phyloP scores from a whole-genome alignment of 2,113 vertebrate species.

The Myiozetetes cayanensis region DNA sequence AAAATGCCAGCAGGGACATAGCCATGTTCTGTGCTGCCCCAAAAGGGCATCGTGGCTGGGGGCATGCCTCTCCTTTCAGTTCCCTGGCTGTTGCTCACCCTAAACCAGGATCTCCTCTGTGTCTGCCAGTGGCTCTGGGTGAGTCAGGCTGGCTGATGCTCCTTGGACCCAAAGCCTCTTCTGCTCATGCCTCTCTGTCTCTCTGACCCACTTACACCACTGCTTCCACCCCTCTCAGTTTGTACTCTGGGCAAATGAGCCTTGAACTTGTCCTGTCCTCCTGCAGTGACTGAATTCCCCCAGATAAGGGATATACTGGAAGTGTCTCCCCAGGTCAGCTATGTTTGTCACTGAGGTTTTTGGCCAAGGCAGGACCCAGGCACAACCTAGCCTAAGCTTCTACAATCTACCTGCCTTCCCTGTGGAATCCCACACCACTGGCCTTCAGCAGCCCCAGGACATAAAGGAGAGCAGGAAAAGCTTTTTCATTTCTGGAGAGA shows the following conservation, averaged over 20 bases:
- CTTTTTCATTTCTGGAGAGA: not conserved
- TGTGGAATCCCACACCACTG: not conserved
- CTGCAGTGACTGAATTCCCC: not conserved
- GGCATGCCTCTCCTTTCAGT: not conserved
- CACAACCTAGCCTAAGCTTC: not conserved
- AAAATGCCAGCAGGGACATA: not conserved
- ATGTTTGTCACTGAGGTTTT: not conserved
- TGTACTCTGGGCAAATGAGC: not conserved
- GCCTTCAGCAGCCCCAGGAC: not conserved
- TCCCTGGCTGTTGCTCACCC: not conserved
- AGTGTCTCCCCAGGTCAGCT: not conserved
- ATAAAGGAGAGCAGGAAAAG: not conserved
- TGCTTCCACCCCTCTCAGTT: not conserved
- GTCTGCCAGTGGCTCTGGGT: not conserved
- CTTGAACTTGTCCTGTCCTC: not conserved
- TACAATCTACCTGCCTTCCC: not conserved
- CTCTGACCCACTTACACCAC: accelerated
- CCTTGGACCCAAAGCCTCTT: not conserved
- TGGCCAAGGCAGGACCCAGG: not conserved
- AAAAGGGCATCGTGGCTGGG: accelerated
- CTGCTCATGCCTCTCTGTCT: not conserved
- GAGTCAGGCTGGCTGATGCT: not conserved
- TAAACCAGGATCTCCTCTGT: not conserved
- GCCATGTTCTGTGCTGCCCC: too few relatives aligned
- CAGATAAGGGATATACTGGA: not conserved